Conservation (phyloP, 2,888 invertebrate species). For the Drosophila multiciliata region DNA sequence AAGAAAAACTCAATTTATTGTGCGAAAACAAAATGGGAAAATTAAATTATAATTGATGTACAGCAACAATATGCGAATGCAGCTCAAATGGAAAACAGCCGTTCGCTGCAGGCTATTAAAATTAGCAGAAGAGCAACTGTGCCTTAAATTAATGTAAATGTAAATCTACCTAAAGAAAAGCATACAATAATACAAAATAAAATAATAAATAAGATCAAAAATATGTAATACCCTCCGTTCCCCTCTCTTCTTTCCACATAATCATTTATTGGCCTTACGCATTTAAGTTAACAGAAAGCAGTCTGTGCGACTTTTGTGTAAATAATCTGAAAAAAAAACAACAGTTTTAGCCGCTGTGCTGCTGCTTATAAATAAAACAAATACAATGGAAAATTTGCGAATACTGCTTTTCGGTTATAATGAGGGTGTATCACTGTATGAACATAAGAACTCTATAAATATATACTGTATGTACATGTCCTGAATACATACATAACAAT, state of each 20-base stretch:
- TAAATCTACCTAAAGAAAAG: conserved; percentile 7
- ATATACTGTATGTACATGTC: not conserved
- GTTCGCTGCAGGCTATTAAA: conserved; percentile 5
- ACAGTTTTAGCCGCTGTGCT: conserved; percentile 12
- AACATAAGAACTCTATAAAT: not conserved
- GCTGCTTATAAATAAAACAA: conserved; percentile 37
- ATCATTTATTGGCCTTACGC: conserved; percentile 15
- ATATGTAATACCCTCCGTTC: conserved; percentile 9
- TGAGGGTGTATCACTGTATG: not conserved
- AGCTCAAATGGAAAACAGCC: conserved; percentile 2
- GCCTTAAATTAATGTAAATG: conserved; percentile 7
- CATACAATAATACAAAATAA: conserved; percentile 26
- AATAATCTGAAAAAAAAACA: conserved; percentile 40
- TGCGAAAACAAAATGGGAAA: conserved; percentile 35
- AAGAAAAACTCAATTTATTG: conserved; percentile 25
- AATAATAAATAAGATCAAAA: conserved; percentile 28
- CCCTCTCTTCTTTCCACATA: no score
- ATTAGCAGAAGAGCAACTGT: not conserved
- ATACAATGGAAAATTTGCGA: conserved; percentile 18
- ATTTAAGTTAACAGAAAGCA: conserved; percentile 33
- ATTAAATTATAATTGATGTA: conserved; percentile 4
- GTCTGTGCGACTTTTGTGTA: conserved; percentile 36
- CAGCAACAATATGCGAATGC: not conserved
- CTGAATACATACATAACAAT: conserved; percentile 9
- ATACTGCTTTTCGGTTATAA: conserved; percentile 2